Conservation (phyloP, 2,888 invertebrate genomes). For the Vanessa cardui region DNA sequence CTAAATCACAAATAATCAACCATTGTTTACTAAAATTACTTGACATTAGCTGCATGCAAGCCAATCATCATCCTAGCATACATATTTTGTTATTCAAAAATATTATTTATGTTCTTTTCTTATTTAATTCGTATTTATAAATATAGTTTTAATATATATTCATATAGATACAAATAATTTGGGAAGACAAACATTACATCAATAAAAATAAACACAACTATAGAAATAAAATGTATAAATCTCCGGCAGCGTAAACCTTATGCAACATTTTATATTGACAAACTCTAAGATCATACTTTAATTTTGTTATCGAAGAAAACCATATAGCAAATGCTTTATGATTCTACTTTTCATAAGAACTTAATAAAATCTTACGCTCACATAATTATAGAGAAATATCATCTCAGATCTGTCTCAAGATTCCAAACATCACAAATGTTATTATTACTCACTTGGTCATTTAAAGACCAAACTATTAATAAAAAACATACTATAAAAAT, state of each 20-base stretch:
- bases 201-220: background rate
- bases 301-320: too few relatives aligned
- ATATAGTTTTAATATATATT: background rate
- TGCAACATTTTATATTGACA: background rate
- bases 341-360: background rate
- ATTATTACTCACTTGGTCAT: background rate
- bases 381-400: background rate
- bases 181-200: constrained; percentile 6
- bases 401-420: constrained; percentile 8
- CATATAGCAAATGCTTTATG: background rate
- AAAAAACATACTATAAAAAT: background rate
- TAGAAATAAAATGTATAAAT: background rate
- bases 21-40: background rate
- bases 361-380: background rate
- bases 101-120: background rate
- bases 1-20: background rate
- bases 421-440: constrained; percentile 7
- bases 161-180: background rate
- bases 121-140: background rate
- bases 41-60: constrained; percentile 1
- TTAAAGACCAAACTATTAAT: constrained; percentile 1
- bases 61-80: background rate
- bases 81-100: background rate
- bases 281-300: too few relatives aligned
- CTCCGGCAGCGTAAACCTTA: background rate